Base-by-base conservation (phyloP, 2,888 invertebrate species). In the Drosophila anomalipes region DNA sequence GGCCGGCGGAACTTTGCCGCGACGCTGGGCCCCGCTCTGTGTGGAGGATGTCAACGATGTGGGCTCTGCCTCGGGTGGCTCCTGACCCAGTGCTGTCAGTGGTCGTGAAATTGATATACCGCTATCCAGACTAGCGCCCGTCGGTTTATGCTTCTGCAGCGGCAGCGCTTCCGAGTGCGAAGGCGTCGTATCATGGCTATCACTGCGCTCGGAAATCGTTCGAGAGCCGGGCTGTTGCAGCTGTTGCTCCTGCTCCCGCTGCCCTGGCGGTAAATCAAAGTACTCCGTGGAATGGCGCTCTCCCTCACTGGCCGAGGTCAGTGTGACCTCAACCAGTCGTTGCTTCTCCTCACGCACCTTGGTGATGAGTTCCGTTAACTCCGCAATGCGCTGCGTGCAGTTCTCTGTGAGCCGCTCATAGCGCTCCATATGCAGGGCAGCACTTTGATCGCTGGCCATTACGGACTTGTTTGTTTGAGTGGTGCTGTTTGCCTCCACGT, bases 281-380 rank as follows among this genome's bases (percentile, higher is more conserved):
- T 94, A 93, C 70, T 93, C 93, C 0, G 94, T 93, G 3, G 93
- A 93, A 60, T 91, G 91, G 2, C 91, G 91, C 0, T 81, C 92
- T 39, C 83, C 91, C 30, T 93, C 93, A 65, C 92, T 93, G 7
- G 81, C 91, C 12, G 93, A 93, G 1, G 92, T 93, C 0, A 93
- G 80, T 0, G 93, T 93, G 2, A 92, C 91, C 70, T 94, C 94
- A n/a, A 94, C 87, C 26, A 95, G 92, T 53, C 93, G 93, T 54
- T 94, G 92, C 74, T 94, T 95, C 82, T 95, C 95, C 62, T 94
- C 93, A n/a, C 95, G 94, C 9, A 95, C 94, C 85, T 94, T 94
- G n/a, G 94, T 93, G 19, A 95, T 95, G 82, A 95, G 93, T 14
- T 94, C 94, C 0, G 94, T 94, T 9, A 95, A 87, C 68, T 94